Evolutionary conservation across 2,113 vertebrate species (phyloP), one percentile per base, ranked within the genome.

Genomic region (Actenoides lindsayi): DNA sequence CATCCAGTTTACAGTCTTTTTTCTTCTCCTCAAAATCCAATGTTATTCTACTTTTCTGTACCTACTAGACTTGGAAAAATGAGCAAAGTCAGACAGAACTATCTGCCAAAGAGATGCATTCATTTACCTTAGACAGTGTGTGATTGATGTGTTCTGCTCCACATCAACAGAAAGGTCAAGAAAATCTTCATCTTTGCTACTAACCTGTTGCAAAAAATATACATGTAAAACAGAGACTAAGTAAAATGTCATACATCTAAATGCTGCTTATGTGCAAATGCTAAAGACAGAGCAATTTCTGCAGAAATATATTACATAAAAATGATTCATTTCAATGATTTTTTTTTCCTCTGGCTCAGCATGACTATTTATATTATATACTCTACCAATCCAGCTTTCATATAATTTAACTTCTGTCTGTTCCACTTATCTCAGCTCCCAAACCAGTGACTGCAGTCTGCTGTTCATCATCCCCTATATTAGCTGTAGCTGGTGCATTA

Each of bases 111-210:
- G 54, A 81, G 76, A 81, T 63, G 6, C 18, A 57, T 14, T 37
- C 8, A 15, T 57, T 94, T 99, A 99, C 99, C 99, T 99, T 97
- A 99, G 98, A 97, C 99, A 99, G 97, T 99, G 99, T 78, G 99
- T 99, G 95, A 99, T 99, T 25, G 99, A 99, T 59, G 99, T 99
- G 93, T 99, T 99, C 97, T 99, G 99, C 96, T 99, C 99, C 97
- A 99, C 99, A 74, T 99, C 99, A 94, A 99, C 99, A 94, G 99
- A 99, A 87, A 99, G 99, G 96, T 99, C 99, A 97, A 99, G 98
- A 96, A 99, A 99, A 97, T 99, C 99, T 98, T 99, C 99, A 94
- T 99, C 99, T 98, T 99, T 99, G 97, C 99, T 99, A 98, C 99
- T 99, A 95, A 99, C 99, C 99, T 99, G 97, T 87, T 94, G 89